These are phyloP conservation scores for Trichechus manatus DNA, from an alignment of 2,113 vertebrate genomes.

Conservation along the genomic window DNA sequence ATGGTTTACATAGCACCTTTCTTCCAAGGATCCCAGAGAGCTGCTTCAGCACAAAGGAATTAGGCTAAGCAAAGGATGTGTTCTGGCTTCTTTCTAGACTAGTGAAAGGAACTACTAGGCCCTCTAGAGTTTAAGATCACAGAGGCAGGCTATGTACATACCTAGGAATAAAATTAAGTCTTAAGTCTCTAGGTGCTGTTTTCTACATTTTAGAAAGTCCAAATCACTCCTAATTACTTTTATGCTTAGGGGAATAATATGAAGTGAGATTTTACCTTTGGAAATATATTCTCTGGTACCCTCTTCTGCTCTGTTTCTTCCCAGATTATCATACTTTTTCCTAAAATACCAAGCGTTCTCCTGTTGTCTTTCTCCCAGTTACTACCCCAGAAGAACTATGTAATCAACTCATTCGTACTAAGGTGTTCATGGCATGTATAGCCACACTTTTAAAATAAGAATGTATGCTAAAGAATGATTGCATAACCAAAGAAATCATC, in stretches of 20 bases:
- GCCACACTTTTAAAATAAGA: background rate
- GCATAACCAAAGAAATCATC: background rate
- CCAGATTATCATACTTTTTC: background rate
- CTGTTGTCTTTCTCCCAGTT: background rate
- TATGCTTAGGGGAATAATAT: background rate
- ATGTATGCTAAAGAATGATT: background rate
- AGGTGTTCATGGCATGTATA: background rate
- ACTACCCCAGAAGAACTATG: background rate
- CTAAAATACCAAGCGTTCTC: background rate
- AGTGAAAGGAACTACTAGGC: slow-evolving; percentile 53
- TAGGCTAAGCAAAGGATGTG: background rate
- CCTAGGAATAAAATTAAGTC: background rate
- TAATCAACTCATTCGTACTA: background rate
- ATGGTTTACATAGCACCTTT: slow-evolving; percentile 70
- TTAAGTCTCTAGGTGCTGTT: background rate
- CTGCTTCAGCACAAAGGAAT: slow-evolving; percentile 44
- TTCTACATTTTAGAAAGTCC: slow-evolving; percentile 36
- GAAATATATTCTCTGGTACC: background rate
- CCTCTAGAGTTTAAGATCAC: slow-evolving; percentile 68
- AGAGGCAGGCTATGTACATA: background rate
- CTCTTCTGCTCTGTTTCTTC: background rate
- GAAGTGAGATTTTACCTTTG: slow-evolving; percentile 39
- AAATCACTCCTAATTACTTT: slow-evolving; percentile 27
- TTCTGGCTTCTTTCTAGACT: slow-evolving; percentile 39
- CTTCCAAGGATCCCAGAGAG: slow-evolving; percentile 51